Conservation (phyloP, 2,113 vertebrate genomes). For the Hyperoodon ampullatus region DNA sequence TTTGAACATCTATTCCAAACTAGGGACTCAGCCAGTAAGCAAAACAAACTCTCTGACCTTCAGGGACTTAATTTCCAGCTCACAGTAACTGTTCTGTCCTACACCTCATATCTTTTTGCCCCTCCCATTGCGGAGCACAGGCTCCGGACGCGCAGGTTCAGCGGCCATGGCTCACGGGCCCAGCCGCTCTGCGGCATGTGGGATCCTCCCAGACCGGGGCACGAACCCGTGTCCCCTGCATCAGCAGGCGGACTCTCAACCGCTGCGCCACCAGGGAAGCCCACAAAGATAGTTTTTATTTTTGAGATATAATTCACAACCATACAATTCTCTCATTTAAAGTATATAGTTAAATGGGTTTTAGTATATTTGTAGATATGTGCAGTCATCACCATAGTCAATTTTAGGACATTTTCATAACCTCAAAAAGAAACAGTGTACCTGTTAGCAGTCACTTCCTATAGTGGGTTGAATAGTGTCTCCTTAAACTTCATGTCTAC, state of each 20-base stretch:
- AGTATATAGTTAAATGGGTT: not conserved
- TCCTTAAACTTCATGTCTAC: not conserved
- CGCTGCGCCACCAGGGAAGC: no score
- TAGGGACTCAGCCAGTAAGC: not conserved
- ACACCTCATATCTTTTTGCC: not conserved
- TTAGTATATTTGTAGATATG: not conserved
- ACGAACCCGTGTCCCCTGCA: no score
- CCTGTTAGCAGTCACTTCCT: not conserved
- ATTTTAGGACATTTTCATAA: not conserved
- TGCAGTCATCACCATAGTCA: not conserved
- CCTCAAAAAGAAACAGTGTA: not conserved
- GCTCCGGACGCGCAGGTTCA: no score
- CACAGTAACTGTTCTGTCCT: not conserved
- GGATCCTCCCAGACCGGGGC: no score
- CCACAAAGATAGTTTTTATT: not conserved
- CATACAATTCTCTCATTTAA: not conserved
- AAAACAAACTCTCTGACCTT: not conserved
- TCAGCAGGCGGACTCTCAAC: no score
- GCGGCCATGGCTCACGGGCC: no score
- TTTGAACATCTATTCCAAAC: not conserved
- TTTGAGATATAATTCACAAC: not conserved
- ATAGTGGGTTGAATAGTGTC: not conserved
- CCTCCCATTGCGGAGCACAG: no score
- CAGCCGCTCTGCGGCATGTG: no score
- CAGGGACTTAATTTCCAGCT: not conserved